Conservation (phyloP, 1,140 invertebrate genomes). For the Philopotamus ludificatus region DNA sequence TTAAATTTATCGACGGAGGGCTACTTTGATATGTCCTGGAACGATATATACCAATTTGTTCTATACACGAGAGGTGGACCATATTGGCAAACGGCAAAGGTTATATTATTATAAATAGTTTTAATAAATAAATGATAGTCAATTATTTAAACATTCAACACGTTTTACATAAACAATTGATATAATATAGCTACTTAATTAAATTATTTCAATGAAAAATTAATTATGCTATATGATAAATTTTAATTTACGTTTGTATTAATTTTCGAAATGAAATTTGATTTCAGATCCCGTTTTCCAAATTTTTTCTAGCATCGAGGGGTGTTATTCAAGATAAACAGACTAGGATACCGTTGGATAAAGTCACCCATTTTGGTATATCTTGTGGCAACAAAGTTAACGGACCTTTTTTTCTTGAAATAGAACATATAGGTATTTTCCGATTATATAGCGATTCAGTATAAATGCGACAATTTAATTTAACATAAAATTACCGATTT, state of each 20-base stretch:
- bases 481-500: slow-evolving; percentile 10
- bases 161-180: too few species aligned
- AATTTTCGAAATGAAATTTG: neutral
- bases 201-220: neutral
- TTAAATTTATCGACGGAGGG: slow-evolving; percentile 72
- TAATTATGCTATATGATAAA: neutral
- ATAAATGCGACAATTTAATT: neutral
- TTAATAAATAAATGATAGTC: too few species aligned
- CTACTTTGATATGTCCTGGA: slow-evolving; percentile 77
- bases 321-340: slow-evolving; percentile 88
- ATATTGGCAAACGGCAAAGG: slow-evolving; percentile 90
- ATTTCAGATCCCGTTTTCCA: slow-evolving; percentile 90
- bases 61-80: slow-evolving; percentile 92
- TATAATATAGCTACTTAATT: too few species aligned
- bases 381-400: slow-evolving; percentile 72
- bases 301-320: slow-evolving; percentile 82
- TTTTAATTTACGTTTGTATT: neutral
- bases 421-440: slow-evolving; percentile 89
- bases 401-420: slow-evolving; percentile 87
- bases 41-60: slow-evolving; percentile 80
- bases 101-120: too few species aligned
- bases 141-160: too few species aligned
- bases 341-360: slow-evolving; percentile 56
- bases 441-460: slow-evolving; percentile 29
- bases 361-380: slow-evolving; percentile 76